Base-by-base conservation (phyloP, 1,140 invertebrate species). In the Lasaia peninsularis region DNA sequence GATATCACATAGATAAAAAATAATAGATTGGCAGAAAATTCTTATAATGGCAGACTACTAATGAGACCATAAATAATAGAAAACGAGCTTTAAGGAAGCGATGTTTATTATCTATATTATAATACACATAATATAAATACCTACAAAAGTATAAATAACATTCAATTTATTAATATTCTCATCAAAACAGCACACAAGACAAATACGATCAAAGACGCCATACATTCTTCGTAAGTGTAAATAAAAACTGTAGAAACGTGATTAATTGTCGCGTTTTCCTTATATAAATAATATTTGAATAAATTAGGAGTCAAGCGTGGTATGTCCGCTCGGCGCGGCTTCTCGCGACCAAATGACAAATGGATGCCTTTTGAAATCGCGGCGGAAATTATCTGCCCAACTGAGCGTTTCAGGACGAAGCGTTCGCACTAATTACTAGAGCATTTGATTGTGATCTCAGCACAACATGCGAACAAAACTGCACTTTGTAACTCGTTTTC, bases 241-340 rank as follows among this genome's bases (percentile, higher is more conserved):
- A 87, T 86, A 84, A 87, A 84, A 87, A 78, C 69, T 79, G 69
- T 73, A 76, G 75, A 79, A 71, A 78, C 80, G 78, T 88, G 82
- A 88, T 88, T 88, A 86, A 88, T 86, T 75, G 80, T 73, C 82
- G 60, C 75, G 74, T 84, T 82, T 86, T 87, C 84, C 80, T 77
- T 86, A 86, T 80, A 87, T 86, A 86, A 88, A 86, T 87, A 86
- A 86, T 84, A 86, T 81, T 76, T 78, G 73, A 84, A 88, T 88
- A 88, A 88, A 86, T 86, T 86, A 88, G 73, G 75, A 76, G 75
- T 69, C 64, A 67, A 73, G 73, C 71, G 67, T 75, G 63, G 68
- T 71, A 76, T 79, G 82, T 86, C 82, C 80, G 78, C 77, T 74
- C 67, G 70, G 67, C 71, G 78, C 66, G 75, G 78, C 75, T 78